Evolutionary conservation across 53 echinoderm and acorn worm species (phyloP).

Genomic region (Echinometra lucunter): DNA sequence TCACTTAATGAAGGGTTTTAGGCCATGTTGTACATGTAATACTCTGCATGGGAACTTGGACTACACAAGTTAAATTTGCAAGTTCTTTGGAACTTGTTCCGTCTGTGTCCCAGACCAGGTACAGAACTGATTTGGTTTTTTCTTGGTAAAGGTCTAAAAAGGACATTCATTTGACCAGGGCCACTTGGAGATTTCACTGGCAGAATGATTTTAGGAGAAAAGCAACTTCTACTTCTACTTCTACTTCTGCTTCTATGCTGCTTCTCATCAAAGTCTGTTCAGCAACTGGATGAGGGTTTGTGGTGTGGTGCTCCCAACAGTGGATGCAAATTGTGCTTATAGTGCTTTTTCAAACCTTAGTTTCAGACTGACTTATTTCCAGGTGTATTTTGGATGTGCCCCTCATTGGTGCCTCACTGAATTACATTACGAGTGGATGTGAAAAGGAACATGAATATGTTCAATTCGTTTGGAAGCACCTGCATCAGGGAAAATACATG

Average conservation of each 20-base stretch:
- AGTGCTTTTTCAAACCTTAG: not conserved
- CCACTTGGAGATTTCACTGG: too few relatives aligned
- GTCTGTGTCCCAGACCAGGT: too few relatives aligned
- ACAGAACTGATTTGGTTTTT: too few relatives aligned
- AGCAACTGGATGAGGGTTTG: too few relatives aligned
- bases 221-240: too few relatives aligned
- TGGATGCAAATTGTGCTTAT: too few relatives aligned
- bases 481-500: not conserved
- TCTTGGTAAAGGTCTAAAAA: too few relatives aligned
- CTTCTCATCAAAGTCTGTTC: too few relatives aligned
- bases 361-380: not conserved
- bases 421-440: not conserved
- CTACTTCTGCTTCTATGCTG: too few relatives aligned
- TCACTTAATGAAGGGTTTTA: not conserved
- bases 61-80: not conserved
- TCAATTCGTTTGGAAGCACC: not conserved
- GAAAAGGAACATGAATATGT: not conserved
- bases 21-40: not conserved
- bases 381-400: not conserved
- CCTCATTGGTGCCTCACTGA: not conserved
- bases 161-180: too few relatives aligned
- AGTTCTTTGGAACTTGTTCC: not conserved
- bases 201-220: too few relatives aligned
- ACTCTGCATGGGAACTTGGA: not conserved
- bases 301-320: too few relatives aligned